phyloP scores from a whole-genome alignment of 2,113 vertebrate genomes.

The Brachypteracias leptosomus region DNA sequence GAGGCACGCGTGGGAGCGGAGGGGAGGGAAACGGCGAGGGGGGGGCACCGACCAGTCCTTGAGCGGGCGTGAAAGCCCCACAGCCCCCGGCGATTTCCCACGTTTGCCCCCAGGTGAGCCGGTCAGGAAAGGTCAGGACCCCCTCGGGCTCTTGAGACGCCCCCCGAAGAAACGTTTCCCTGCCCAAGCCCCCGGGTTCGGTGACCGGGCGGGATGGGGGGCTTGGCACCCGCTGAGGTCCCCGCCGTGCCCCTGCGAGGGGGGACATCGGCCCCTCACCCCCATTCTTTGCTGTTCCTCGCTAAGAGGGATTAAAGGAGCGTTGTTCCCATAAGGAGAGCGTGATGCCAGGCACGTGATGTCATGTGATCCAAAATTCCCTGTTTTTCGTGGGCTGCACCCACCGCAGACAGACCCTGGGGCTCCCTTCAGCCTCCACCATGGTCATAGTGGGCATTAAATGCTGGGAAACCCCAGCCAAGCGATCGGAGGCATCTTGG shows the following conservation, averaged over 20 bases:
- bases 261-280: background rate
- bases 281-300: background rate
- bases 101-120: too few species aligned
- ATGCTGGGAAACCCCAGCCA: too few species aligned
- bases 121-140: background rate
- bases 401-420: background rate
- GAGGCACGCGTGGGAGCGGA: background rate
- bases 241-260: background rate
- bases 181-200: background rate
- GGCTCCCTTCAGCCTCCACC: background rate
- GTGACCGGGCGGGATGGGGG: background rate
- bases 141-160: too few species aligned
- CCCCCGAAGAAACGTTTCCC: too few species aligned
- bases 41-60: too few species aligned
- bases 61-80: too few species aligned
- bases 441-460: too few species aligned
- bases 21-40: too few species aligned
- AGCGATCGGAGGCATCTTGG: fast-evolving
- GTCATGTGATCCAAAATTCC: background rate
- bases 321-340: background rate
- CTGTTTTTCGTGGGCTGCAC: background rate
- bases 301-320: background rate
- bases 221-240: background rate
- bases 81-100: background rate
- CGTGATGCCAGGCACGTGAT: background rate